Base-by-base conservation (phyloP, 2,797 vertebrate species). In the Mallotus villosus region DNA sequence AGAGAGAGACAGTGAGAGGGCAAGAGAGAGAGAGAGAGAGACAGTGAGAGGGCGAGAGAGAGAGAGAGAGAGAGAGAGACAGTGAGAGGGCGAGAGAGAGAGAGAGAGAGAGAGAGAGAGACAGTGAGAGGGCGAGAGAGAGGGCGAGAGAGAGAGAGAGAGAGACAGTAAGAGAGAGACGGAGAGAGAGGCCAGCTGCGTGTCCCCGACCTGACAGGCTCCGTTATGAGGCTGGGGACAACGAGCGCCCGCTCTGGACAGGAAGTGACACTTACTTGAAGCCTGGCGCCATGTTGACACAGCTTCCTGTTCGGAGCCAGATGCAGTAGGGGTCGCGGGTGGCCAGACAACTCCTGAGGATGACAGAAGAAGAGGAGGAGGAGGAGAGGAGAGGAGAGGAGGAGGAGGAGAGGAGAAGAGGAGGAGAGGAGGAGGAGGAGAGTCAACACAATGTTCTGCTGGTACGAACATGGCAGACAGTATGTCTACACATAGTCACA, bases 301-400 rank as follows among this genome's bases (percentile, higher is more conserved):
- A 97, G 62, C 88, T 91, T 62, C 89, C 86, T 0, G 88, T 90
- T 60, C 89, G 89, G 58, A 95, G 90, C 96, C 96, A 97, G 78
- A 95, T 92, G 24, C 96, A 97, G 80, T 96, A 97, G 0, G 96
- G 96, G 83, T 98, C 96, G 55, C 88, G 93, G 16, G 95, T 92
- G 16, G 93, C 87, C 81, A 97, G 83, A 68, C 95, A 97, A 81
- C 91, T 90, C 83, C 95, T 97, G 1, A 63, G 1, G 57, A 49
- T 62, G 71, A 63, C n/a, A 63, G 62, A 69, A 14, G 59, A 5
- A 58, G 22, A 21, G 60, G 11, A 6, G 16, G 61, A 4, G 11
- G 17, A 41, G 8, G 41, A 63, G 62, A n/a, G 60, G 11, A 6
- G 16, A 14, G 3, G 46, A 34, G 61, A 4, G 11, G 17, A 41